Evolutionary conservation across 2,113 vertebrate species (phyloP).

Genomic region (Perognathus longimembris): DNA sequence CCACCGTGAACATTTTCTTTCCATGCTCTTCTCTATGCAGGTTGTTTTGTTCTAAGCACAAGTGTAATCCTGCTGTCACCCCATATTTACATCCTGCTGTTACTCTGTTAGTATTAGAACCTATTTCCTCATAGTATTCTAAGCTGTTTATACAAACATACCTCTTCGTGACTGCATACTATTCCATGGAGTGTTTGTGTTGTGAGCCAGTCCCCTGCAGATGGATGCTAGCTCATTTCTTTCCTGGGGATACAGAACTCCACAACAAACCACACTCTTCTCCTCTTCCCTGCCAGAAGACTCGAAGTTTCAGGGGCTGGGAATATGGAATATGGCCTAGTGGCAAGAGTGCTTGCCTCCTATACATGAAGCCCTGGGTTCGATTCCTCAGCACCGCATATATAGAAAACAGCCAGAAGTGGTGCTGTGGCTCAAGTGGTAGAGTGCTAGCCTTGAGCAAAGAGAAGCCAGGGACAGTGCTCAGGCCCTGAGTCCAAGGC

Average conservation of each 20-base stretch:
- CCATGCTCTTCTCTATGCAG: not conserved
- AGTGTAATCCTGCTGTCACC: not conserved
- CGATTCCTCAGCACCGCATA: no score
- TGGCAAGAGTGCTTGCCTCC: no score
- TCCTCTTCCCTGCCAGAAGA: not conserved
- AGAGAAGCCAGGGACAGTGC: no score
- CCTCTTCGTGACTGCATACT: not conserved
- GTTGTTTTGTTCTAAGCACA: not conserved
- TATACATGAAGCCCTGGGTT: no score
- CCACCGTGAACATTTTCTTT: not conserved
- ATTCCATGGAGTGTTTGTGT: no score
- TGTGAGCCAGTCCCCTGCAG: not conserved
- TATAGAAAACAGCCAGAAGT: no score
- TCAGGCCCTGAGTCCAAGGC: no score
- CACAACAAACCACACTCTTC: not conserved
- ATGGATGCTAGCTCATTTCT: not conserved
- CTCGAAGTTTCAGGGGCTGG: no score
- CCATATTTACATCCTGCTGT: slow-evolving; percentile 15
- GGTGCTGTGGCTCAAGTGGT: no score
- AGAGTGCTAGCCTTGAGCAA: no score
- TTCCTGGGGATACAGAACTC: not conserved
- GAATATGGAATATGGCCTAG: no score
- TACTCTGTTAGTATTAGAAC: not conserved
- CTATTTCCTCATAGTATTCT: slow-evolving; percentile 33
- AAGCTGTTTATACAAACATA: slow-evolving; percentile 52